Conservation (phyloP, 1,140 invertebrate genomes). For the Drosophila sp. region DNA sequence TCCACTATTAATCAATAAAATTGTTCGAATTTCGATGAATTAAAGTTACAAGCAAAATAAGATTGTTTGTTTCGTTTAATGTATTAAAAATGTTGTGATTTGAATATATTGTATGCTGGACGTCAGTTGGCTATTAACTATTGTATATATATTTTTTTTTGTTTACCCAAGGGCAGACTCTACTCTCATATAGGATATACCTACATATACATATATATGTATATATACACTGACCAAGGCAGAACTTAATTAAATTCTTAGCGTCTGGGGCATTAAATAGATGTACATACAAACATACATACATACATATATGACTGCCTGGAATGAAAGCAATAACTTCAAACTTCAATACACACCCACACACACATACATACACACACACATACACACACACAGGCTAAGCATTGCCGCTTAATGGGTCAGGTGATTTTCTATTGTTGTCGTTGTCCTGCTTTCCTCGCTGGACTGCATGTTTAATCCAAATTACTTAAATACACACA, state of each 20-base stretch:
- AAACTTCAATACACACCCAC: constrained; percentile 59
- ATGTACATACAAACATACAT: background rate
- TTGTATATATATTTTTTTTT: background rate
- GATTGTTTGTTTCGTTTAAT: too few relatives aligned
- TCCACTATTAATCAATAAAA: too few relatives aligned
- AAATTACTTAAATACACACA: constrained; percentile 76
- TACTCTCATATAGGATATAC: background rate
- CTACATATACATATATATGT: constrained; percentile 8
- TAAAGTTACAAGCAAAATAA: too few relatives aligned
- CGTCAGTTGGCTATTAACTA: background rate
- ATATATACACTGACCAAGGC: constrained; percentile 25
- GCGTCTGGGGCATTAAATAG: constrained; percentile 51
- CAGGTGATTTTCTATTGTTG: constrained; percentile 79
- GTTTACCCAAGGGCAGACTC: constrained; percentile 1
- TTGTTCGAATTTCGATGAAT: too few relatives aligned
- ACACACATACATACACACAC: background rate
- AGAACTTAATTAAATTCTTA: constrained; percentile 77
- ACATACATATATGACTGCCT: constrained; percentile 1
- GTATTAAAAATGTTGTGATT: background rate
- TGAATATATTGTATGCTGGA: background rate
- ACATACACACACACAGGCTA: constrained; percentile 28
- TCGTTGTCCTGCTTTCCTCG: constrained; percentile 47
- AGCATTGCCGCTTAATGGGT: constrained; percentile 70
- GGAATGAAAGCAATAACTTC: constrained; percentile 76
- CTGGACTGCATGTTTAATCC: constrained; percentile 78